Percentiles rank a stretch among this genome's conserved stretches.
phyloP scores from a whole-genome alignment of 2,888 invertebrate species.

The Ophion costatus region DNA sequence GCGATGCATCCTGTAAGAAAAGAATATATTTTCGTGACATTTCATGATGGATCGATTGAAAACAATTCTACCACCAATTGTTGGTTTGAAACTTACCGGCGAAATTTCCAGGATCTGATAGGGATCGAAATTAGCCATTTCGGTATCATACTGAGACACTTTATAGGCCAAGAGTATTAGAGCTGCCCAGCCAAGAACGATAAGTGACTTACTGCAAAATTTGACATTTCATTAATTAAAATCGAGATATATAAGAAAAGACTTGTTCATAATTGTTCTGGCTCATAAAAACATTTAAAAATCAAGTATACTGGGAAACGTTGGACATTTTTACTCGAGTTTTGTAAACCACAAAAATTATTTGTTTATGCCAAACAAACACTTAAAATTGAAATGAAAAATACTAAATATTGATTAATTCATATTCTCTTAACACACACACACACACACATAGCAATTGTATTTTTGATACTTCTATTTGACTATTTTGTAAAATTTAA shows the following conservation, averaged over 20 bases:
- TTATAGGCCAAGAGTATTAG: slow-evolving; percentile 93
- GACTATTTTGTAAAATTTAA: too few species aligned
- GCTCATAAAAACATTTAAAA: too few species aligned
- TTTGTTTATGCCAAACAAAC: not conserved
- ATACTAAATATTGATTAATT: too few species aligned
- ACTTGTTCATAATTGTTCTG: too few species aligned
- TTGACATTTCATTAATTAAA: not conserved
- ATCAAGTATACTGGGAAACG: too few species aligned
- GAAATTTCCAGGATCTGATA: slow-evolving; percentile 97
- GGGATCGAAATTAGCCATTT: slow-evolving; percentile 99
- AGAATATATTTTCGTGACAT: not conserved
- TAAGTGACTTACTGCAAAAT: slow-evolving; percentile 88
- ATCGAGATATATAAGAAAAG: not conserved
- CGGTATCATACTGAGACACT: slow-evolving; percentile 98
- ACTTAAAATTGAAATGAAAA: too few species aligned
- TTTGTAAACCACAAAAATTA: too few species aligned
- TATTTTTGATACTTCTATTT: too few species aligned
- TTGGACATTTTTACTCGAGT: too few species aligned
- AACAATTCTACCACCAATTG: not conserved
- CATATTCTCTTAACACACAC: too few species aligned
- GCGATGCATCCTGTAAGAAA: slow-evolving; percentile 89
- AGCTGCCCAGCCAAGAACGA: slow-evolving; percentile 93
- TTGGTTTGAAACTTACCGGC: slow-evolving; percentile 84
- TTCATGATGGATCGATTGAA: not conserved
- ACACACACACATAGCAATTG: too few species aligned